phyloP scores from a whole-genome alignment of 2,888 invertebrate species.

The Trichogramma dendrolimi region DNA sequence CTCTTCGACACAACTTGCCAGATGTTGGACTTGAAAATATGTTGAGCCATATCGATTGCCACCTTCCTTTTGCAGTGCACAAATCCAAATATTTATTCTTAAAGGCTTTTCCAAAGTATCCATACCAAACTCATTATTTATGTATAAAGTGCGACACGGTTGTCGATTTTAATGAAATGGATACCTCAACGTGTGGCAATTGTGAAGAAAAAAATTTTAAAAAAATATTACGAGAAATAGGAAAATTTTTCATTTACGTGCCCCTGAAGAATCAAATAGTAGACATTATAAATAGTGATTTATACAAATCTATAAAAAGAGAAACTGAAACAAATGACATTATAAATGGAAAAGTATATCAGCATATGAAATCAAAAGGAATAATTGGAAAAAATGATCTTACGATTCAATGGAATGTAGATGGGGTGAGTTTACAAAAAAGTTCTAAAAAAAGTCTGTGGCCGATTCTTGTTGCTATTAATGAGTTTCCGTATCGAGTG shows the following conservation, averaged over 20 bases:
- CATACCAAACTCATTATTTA: neutral
- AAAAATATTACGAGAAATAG: neutral
- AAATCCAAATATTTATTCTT: slow-evolving; percentile 6
- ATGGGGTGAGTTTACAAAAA: slow-evolving; percentile 8
- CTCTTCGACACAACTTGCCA: neutral
- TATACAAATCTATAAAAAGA: slow-evolving; percentile 3
- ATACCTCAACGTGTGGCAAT: neutral
- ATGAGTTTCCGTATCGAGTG: slow-evolving; percentile 4
- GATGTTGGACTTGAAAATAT: slow-evolving; percentile 3
- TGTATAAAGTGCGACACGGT: neutral
- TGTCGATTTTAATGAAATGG: neutral
- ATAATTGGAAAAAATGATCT: slow-evolving; percentile 9
- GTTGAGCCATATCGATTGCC: slow-evolving; percentile 1
- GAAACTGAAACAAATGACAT: slow-evolving; percentile 5
- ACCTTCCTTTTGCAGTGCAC: neutral
- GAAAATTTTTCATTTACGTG: slow-evolving; percentile 4
- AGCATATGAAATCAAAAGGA: neutral
- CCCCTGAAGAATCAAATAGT: slow-evolving; percentile 13
- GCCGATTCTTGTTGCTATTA: slow-evolving; percentile 6
- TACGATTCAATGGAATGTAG: slow-evolving; percentile 8
- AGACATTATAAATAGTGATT: slow-evolving; percentile 4
- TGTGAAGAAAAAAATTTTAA: neutral
- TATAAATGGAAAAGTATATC: slow-evolving; percentile 11
- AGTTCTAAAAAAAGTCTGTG: neutral
- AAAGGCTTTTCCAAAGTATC: neutral